Percentiles rank a stretch among this genome's conserved stretches.
Evolutionary conservation across 2,797 vertebrate genomes (phyloP).

Genomic region (Hoplostethus atlanticus): DNA sequence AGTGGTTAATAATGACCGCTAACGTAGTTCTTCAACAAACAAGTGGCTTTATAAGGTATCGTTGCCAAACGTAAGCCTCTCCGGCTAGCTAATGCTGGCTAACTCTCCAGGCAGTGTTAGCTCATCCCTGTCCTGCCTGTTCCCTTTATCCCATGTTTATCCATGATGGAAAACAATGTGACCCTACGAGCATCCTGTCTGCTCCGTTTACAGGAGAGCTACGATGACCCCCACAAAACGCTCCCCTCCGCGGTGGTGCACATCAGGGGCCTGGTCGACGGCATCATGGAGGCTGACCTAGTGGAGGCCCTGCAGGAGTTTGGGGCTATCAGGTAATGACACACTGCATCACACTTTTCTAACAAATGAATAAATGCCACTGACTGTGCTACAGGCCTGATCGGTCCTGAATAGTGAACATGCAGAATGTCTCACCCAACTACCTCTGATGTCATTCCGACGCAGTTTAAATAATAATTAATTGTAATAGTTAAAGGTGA

Average conservation of each 20-base stretch:
- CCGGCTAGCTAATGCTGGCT: too few relatives aligned
- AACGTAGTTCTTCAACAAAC: too few relatives aligned
- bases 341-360: not conserved
- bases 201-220: constrained; percentile 85
- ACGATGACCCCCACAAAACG: constrained; percentile 95
- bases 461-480: too few relatives aligned
- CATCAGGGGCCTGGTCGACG: constrained; percentile 93
- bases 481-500: too few relatives aligned
- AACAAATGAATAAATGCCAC: too few relatives aligned
- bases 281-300: constrained; percentile 93
- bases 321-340: constrained; percentile 91
- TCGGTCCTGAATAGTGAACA: not conserved
- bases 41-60: too few relatives aligned
- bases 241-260: constrained; percentile 95
- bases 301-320: constrained; percentile 96
- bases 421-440: too few relatives aligned
- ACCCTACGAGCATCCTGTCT: not conserved
- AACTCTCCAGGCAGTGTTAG: not conserved
- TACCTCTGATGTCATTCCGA: not conserved
- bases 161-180: not conserved
- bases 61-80: too few relatives aligned
- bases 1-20: too few relatives aligned
- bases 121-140: not conserved
- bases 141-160: not conserved
- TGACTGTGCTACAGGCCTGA: not conserved